phyloP scores from a whole-genome alignment of 2,888 invertebrate species.

The Acanthosoma haemorrhoidale region DNA sequence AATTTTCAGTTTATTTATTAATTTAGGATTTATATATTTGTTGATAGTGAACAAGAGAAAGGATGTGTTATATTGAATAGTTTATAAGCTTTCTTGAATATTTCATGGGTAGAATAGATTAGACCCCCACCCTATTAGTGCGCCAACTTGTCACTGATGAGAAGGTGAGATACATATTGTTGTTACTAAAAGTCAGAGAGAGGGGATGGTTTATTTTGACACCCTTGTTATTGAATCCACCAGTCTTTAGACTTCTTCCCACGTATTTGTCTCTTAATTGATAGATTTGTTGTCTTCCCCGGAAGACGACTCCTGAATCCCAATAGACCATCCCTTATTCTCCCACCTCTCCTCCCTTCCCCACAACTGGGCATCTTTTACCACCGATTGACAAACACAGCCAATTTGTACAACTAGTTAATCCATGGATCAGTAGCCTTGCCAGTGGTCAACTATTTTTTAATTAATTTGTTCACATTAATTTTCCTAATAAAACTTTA shows the following conservation, averaged over 20 bases:
- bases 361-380: neutral
- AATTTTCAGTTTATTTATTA: no score
- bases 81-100: no score
- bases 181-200: neutral
- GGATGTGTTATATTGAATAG: no score
- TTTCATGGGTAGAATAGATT: no score
- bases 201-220: neutral
- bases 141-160: neutral
- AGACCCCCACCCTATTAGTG: neutral
- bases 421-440: no score
- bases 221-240: constrained; percentile 24
- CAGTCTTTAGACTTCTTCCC: constrained; percentile 35
- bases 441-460: no score
- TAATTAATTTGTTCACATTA: no score
- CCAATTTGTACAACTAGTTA: no score
- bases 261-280: constrained; percentile 38
- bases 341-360: neutral
- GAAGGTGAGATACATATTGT: constrained; percentile 3
- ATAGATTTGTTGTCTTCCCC: constrained; percentile 37
- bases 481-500: no score
- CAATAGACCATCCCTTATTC: neutral
- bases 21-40: no score
- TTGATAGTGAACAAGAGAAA: no score
- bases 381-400: neutral
- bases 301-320: constrained; percentile 4